These are phyloP conservation scores for Potamilus streckersoni DNA, from an alignment of 1,140 invertebrate species.

Conservation along the genomic window DNA sequence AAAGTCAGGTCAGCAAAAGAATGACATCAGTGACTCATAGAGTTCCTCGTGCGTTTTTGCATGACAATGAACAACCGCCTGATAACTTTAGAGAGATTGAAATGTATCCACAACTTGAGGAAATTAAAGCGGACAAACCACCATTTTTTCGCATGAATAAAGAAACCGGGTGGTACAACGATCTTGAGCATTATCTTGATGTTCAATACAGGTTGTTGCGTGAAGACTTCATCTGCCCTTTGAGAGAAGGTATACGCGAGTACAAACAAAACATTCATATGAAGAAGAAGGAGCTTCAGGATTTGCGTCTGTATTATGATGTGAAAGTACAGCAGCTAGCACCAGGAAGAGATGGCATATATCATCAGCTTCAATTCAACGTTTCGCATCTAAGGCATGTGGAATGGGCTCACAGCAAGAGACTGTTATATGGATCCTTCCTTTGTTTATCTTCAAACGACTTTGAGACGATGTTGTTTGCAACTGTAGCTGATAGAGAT, in stretches of 20 bases:
- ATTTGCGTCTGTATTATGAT: slow-evolving; percentile 51
- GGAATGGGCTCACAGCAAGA: slow-evolving; percentile 69
- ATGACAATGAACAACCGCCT: slow-evolving; percentile 36
- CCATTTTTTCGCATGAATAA: slow-evolving; percentile 75
- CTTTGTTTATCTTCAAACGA: slow-evolving; percentile 78
- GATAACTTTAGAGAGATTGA: slow-evolving; percentile 60
- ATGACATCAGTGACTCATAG: too few species aligned
- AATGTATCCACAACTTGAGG: slow-evolving; percentile 52
- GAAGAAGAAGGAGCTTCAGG: slow-evolving; percentile 19
- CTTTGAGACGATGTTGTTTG: slow-evolving; percentile 77
- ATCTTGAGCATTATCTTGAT: slow-evolving; percentile 80
- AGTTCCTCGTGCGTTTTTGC: too few species aligned
- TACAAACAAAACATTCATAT: slow-evolving; percentile 28
- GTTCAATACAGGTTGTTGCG: slow-evolving; percentile 80
- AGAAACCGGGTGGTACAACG: slow-evolving; percentile 73
- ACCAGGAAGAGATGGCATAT: slow-evolving; percentile 35
- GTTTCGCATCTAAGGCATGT: slow-evolving; percentile 44
- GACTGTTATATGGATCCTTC: slow-evolving; percentile 79
- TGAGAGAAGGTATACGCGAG: slow-evolving; percentile 64
- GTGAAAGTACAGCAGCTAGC: slow-evolving; percentile 47
- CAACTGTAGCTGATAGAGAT: slow-evolving; percentile 75
- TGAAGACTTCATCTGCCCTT: slow-evolving; percentile 74
- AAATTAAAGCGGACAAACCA: slow-evolving; percentile 44
- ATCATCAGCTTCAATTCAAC: slow-evolving; percentile 56
- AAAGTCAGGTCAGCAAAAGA: too few species aligned